Base-by-base conservation (phyloP, 2,888 invertebrate species). In the Tipula confusa region DNA sequence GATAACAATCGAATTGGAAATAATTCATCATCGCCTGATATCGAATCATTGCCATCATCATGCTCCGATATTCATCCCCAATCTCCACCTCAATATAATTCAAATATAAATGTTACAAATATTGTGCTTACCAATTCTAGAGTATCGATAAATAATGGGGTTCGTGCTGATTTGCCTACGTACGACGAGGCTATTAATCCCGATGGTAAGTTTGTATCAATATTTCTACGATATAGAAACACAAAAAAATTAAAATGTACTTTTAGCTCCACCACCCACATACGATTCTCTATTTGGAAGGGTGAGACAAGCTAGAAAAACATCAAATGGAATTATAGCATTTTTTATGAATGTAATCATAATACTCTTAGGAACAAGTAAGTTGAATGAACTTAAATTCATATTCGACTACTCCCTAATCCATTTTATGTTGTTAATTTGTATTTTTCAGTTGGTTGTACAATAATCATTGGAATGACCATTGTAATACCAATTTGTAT, bases 201-300 rank as follows among this genome's bases (percentile, higher is more conserved):
- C 1, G 83, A 83, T n/a, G 83, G 83, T 83, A 29, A 24, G 80
- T 29, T 6, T 80, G 6, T 29, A 4, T 29, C n/a, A n/a, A n/a
- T n/a, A n/a, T n/a, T n/a, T n/a, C n/a, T n/a, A n/a, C n/a, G n/a
- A n/a, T n/a, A n/a, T 64, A 64, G 15, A n/a, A n/a, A n/a, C 15
- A 64, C 24, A 64, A 64, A 5, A 15, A 36, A 9, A 36, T 36
- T 36, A 31, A 36, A 13, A 11, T 29, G n/a, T 88, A 88, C 29
- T 86, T 92, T 92, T 91, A 85, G 43, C 24, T 29, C 93, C 93
- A 48, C 93, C 93, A 2, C 93, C 93, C 6, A 92, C 93, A 0
- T 93, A 93, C 86, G 93, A 93, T 86, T 93, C 93, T 0, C 87
- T 93, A 28, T 93, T 92, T 88, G 93, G 93, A 15, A 89, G 92